These are phyloP conservation scores for Psephotus haematonotus DNA, from an alignment of 2,113 vertebrate species.

Conservation along the genomic window DNA sequence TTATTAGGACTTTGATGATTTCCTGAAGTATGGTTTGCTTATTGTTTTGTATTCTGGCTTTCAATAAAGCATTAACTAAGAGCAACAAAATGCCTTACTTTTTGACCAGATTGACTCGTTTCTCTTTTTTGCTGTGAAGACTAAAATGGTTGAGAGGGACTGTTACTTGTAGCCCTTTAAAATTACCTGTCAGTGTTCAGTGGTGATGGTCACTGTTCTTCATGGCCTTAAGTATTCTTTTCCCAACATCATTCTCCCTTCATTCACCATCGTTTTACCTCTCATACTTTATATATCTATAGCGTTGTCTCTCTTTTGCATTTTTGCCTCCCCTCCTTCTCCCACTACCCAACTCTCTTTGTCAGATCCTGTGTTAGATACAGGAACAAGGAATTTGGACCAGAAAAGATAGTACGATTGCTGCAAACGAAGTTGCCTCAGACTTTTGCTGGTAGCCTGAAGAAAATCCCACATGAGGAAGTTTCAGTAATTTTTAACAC, in stretches of 20 bases:
- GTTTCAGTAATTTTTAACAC: not conserved
- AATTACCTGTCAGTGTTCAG: not conserved
- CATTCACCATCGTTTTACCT: not conserved
- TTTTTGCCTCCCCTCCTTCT: not conserved
- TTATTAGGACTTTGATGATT: not conserved
- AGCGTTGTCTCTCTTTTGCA: not conserved
- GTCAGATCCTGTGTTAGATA: not conserved
- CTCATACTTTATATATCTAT: not conserved
- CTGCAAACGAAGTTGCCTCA: not conserved
- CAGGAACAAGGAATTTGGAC: not conserved
- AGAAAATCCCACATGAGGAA: not conserved
- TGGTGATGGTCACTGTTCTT: not conserved
- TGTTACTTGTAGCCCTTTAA: not conserved
- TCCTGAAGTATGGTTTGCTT: not conserved
- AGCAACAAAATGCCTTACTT: not conserved
- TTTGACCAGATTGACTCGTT: not conserved
- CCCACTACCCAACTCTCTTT: not conserved
- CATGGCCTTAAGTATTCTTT: not conserved
- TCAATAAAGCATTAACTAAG: not conserved
- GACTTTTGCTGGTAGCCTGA: not conserved
- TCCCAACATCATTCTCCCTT: not conserved
- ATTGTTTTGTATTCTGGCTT: not conserved
- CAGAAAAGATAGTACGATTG: not conserved
- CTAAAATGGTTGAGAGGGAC: not conserved
- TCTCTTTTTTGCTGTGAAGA: not conserved